Percentiles rank a stretch among this genome's conserved stretches.
phyloP scores from a whole-genome alignment of 1,140 invertebrate genomes.

The Probaryconus sp. region DNA sequence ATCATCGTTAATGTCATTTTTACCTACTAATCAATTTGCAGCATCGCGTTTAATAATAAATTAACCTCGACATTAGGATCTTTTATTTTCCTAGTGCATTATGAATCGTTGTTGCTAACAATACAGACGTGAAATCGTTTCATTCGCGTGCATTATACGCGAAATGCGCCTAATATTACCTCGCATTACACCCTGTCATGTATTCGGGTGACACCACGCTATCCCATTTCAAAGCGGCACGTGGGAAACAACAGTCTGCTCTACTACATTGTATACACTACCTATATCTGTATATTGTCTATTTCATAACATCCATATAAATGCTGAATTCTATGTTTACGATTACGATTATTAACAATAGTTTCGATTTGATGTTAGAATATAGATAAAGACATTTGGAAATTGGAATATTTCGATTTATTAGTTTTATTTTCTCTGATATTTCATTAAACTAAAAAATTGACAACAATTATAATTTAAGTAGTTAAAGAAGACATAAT shows the following conservation, averaged over 20 bases:
- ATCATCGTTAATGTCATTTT: constrained; percentile 49
- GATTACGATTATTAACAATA: no score
- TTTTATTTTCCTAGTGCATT: constrained; percentile 35
- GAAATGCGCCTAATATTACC: constrained; percentile 34
- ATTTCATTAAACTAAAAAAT: no score
- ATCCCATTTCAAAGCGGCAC: constrained; percentile 52
- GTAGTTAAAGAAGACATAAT: no score
- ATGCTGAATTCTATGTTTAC: constrained; percentile 61
- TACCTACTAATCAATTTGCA: constrained; percentile 31
- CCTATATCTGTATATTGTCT: constrained; percentile 21
- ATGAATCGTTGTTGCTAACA: constrained; percentile 47
- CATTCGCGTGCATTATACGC: constrained; percentile 16
- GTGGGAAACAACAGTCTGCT: constrained; percentile 42
- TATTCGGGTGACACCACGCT: constrained; percentile 24
- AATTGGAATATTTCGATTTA: no score
- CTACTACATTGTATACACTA: neutral
- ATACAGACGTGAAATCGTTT: constrained; percentile 39
- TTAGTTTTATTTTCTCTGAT: no score
- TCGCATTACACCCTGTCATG: constrained; percentile 9
- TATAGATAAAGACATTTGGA: no score
- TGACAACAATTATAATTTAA: no score
- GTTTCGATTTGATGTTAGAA: no score
- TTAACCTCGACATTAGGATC: constrained; percentile 34
- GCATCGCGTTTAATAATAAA: constrained; percentile 39
- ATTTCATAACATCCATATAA: constrained; percentile 20